Evolutionary conservation across 2,797 vertebrate species (phyloP).

Genomic region (Acridotheres tristis): DNA sequence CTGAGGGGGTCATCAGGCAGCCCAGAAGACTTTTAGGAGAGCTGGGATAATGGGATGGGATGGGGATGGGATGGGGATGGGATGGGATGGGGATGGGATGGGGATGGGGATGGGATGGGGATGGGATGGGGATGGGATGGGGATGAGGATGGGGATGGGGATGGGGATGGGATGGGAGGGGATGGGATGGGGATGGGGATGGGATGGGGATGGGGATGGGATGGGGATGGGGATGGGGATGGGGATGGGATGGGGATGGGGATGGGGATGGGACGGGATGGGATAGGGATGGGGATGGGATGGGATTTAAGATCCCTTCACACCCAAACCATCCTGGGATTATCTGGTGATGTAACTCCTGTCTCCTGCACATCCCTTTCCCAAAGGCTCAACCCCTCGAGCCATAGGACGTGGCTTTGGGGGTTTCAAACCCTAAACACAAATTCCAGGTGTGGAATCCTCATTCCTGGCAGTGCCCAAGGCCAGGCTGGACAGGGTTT

Average conservation of each 20-base stretch:
- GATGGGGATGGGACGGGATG: no score
- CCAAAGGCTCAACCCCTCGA: background rate
- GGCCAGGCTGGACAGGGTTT: no score
- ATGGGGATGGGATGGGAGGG: no score
- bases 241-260: no score
- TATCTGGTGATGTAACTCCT: background rate
- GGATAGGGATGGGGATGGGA: no score
- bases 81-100: background rate
- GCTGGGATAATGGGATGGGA: no score
- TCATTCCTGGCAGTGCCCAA: background rate
- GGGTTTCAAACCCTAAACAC: background rate
- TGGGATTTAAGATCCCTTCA: background rate
- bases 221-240: no score
- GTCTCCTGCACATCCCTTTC: background rate
- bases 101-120: no score
- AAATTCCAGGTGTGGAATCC: background rate
- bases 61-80: background rate
- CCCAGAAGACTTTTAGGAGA: background rate
- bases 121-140: no score
- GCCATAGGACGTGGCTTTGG: background rate
- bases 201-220: no score
- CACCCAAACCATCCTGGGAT: background rate
- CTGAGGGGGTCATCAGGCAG: accelerated
- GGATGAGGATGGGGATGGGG: no score
- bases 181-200: no score